These are phyloP conservation scores for Cyanistes caeruleus DNA, from an alignment of 2,113 vertebrate genomes.

Conservation along the genomic window DNA sequence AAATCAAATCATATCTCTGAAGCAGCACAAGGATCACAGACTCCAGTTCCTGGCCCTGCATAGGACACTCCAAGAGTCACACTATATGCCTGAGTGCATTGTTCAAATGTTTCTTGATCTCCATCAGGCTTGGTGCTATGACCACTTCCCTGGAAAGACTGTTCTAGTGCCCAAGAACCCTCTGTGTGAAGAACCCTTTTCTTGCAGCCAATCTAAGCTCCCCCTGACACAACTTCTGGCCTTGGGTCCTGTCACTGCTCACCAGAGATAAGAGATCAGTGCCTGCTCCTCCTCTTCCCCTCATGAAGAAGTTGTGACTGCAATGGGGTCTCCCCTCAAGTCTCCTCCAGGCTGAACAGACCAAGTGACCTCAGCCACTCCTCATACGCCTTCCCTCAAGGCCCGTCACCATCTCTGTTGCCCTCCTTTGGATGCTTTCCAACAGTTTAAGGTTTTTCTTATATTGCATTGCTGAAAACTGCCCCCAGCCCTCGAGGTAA, in stretches of 20 bases:
- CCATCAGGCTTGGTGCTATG: not conserved
- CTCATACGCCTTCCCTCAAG: accelerated
- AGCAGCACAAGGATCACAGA: not conserved
- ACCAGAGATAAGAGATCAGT: not conserved
- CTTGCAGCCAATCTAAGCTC: not conserved
- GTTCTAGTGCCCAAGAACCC: not conserved
- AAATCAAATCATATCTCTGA: not conserved
- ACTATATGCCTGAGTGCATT: not conserved
- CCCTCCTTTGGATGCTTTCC: not conserved
- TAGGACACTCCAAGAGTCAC: not conserved
- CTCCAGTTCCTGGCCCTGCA: not conserved
- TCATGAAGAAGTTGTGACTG: not conserved
- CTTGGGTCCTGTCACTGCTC: not conserved
- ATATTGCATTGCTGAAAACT: accelerated
- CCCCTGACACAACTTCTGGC: not conserved
- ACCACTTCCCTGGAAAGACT: not conserved
- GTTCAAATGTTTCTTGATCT: not conserved
- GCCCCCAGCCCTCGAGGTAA: not conserved
- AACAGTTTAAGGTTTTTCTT: no score
- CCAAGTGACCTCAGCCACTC: not conserved
- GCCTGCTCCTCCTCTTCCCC: not conserved
- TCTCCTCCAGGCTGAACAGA: not conserved
- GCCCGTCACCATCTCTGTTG: not conserved
- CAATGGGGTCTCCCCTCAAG: not conserved
- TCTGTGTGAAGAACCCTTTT: not conserved